Evolutionary conservation across 2,113 vertebrate genomes (phyloP).

Genomic region (Girardinichthys multiradiatus): DNA sequence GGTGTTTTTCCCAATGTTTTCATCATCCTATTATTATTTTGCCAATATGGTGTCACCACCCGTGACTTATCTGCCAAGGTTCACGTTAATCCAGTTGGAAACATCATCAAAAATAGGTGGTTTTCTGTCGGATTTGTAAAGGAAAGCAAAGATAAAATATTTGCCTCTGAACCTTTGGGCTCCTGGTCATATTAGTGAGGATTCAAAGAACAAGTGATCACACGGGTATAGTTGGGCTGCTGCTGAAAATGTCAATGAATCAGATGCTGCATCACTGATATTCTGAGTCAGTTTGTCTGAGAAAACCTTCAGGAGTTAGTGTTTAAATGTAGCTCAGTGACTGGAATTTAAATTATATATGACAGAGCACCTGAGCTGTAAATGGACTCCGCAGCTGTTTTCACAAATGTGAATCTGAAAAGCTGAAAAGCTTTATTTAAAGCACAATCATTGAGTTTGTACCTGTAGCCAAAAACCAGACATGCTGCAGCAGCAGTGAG

Average conservation of each 20-base stretch:
- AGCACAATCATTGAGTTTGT: background rate
- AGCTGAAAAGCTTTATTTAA: background rate
- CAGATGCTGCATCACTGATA: slow-evolving; percentile 46
- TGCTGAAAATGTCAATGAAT: slow-evolving; percentile 62
- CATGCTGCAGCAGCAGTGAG: background rate
- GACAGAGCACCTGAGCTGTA: background rate
- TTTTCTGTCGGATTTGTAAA: background rate
- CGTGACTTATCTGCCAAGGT: background rate
- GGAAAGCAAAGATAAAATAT: background rate
- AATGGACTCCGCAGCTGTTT: background rate
- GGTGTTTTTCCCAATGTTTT: background rate
- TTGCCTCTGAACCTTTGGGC: background rate
- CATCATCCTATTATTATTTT: background rate
- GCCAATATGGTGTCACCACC: background rate
- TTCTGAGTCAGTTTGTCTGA: slow-evolving; percentile 44
- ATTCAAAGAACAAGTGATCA: slow-evolving; percentile 20
- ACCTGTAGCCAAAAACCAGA: background rate
- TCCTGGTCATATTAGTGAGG: slow-evolving; percentile 12
- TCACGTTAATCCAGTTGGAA: background rate
- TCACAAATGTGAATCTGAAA: background rate
- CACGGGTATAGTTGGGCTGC: slow-evolving; percentile 18
- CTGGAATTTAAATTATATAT: slow-evolving; percentile 22
- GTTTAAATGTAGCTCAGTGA: slow-evolving; percentile 29
- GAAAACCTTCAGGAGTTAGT: slow-evolving; percentile 28
- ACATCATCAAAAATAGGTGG: background rate